These are phyloP conservation scores for Scophthalmus maximus DNA, from an alignment of 2,113 vertebrate species.

Conservation along the genomic window DNA sequence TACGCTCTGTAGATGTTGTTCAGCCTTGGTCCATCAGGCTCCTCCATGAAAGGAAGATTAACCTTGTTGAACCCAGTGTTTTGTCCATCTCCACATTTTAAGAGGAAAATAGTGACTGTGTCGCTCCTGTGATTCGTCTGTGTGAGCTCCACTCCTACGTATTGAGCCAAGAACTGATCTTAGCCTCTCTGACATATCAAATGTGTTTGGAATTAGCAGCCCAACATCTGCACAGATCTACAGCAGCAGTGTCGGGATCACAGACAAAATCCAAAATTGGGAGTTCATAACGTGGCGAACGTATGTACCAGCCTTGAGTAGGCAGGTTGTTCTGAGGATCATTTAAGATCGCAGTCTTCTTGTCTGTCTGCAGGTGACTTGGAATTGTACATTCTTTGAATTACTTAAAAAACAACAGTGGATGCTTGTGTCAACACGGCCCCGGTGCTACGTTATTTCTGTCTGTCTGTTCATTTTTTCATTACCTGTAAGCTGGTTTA, in stretches of 20 bases:
- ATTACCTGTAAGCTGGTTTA: slow-evolving; percentile 25
- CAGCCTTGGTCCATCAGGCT: background rate
- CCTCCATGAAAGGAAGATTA: background rate
- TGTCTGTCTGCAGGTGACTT: background rate
- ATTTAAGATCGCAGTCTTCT: background rate
- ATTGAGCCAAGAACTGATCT: slow-evolving; percentile 3
- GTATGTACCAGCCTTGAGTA: background rate
- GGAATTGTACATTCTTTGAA: slow-evolving; percentile 30
- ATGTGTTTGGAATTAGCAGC: slow-evolving; percentile 26
- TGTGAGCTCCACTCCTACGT: background rate
- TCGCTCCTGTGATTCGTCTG: background rate
- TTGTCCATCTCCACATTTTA: background rate
- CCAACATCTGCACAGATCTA: slow-evolving; percentile 4
- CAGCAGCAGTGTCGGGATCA: slow-evolving; percentile 10
- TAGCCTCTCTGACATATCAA: slow-evolving; percentile 4
- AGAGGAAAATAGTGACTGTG: background rate
- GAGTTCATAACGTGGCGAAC: no score
- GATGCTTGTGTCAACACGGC: slow-evolving; percentile 14
- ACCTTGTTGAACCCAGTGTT: background rate
- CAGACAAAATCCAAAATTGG: background rate
- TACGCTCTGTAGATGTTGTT: background rate
- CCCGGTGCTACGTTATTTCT: slow-evolving; percentile 18
- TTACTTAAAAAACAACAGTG: slow-evolving; percentile 21
- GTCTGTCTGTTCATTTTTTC: slow-evolving; percentile 35
- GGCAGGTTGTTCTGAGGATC: background rate